Evolutionary conservation across 2,888 invertebrate species (phyloP), one percentile per base, ranked within the genome.

Genomic region (Myopa testacea): DNA sequence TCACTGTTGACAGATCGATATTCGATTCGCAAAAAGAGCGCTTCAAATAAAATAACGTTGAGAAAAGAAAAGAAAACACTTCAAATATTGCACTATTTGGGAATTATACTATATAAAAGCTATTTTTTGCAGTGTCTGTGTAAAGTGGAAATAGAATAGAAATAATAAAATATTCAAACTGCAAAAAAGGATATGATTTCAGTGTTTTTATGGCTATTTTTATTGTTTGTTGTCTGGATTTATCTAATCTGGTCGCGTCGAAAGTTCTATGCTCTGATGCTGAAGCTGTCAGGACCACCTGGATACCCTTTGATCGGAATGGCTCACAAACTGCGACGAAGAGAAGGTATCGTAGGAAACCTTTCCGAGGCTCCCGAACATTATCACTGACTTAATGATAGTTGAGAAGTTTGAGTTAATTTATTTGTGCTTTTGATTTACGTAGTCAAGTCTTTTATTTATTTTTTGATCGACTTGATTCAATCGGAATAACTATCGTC

Each of bases 221-320:
- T 83, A 10, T 34, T 86, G n/a, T 58, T 84, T 4, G 78, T 82
- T 58, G 67, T 84, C 72, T 87, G 87, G 86, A 73, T 87, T n/a
- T 84, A 84, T 75, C 80, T 86, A 34, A 75, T 88, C 8, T 88
- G 88, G 88, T 82, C 82, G 7, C 84, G 88, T 4, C 82, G 88
- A 38, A 84, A 83, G 76, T 88, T 82, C 72, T 88, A 88, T 75
- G 71, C 83, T 14, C 77, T 88, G 12, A 82, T 82, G 2, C 81
- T 84, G 0, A 84, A 86, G 80, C 81, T 88, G 45, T 84, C 86
- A 14, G 88, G 88, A 0, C 88, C 87, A 2, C 34, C 83, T 40
- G 88, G 88, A 63, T 87, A 84, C 81, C 88, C 88, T 0, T 69
- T 88, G 4, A 4, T 88, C 68, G 88, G 88, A 72, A 84, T 87